Evolutionary conservation across 2,797 vertebrate species (phyloP).

Genomic region (Lates japonicus): DNA sequence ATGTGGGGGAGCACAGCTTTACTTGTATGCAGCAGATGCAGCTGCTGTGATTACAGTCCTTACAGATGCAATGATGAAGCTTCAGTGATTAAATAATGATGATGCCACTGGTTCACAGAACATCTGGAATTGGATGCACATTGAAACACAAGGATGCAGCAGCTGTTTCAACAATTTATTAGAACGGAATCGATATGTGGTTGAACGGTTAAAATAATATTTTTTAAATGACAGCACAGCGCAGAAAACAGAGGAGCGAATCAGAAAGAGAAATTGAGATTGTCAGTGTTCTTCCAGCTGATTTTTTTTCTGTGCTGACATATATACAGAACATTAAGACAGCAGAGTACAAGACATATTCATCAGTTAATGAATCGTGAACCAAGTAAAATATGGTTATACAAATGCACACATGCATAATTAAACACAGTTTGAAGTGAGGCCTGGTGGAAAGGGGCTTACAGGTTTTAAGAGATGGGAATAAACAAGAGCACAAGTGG

Average conservation of each 20-base stretch:
- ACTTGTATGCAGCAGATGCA: not conserved
- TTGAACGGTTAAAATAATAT: not conserved
- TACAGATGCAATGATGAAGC: conserved; percentile 1
- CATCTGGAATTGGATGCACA: conserved; percentile 20
- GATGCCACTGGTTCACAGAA: not conserved
- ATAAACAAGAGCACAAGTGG: not conserved
- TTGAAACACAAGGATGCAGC: not conserved
- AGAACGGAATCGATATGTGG: conserved; percentile 7
- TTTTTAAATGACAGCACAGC: not conserved
- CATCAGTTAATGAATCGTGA: not conserved
- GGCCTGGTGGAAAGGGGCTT: not conserved
- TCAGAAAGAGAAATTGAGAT: not conserved
- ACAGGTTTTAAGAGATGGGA: not conserved
- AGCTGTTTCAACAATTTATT: not conserved
- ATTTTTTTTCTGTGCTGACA: not conserved
- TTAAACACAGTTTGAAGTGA: not conserved
- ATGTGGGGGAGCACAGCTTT: not conserved
- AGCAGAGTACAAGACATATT: not conserved
- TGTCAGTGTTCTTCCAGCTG: not conserved
- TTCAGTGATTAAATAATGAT: conserved; percentile 13
- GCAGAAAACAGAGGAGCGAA: not conserved
- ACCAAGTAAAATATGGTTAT: not conserved
- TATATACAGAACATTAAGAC: not conserved
- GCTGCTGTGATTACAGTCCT: not conserved
- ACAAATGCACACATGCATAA: not conserved